Evolutionary conservation across 2,888 invertebrate species (phyloP).

Genomic region (Parapristionchus giblindavisi): DNA sequence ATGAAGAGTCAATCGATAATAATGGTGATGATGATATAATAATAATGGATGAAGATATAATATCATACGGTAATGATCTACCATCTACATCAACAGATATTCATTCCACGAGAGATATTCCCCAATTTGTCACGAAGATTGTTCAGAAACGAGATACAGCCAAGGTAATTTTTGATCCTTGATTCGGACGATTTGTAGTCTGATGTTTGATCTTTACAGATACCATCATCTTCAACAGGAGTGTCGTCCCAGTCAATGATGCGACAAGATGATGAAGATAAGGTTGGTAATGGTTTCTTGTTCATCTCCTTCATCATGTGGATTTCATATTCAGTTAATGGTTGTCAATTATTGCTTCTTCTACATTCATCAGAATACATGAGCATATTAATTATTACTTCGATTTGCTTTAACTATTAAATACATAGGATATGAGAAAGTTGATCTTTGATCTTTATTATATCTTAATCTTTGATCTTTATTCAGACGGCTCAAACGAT

Average conservation of each 20-base stretch:
- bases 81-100: constrained; percentile 24
- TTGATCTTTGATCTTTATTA: constrained; percentile 17
- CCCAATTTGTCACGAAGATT: background rate
- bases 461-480: background rate
- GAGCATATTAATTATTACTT: too few relatives aligned
- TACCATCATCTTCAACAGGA: background rate
- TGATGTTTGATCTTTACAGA: background rate
- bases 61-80: background rate
- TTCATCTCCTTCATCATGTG: too few relatives aligned
- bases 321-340: too few relatives aligned
- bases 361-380: too few relatives aligned
- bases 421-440: too few relatives aligned
- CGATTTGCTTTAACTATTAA: too few relatives aligned
- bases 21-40: constrained; percentile 11
- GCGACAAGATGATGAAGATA: background rate
- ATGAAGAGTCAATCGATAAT: background rate
- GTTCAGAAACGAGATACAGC: background rate
- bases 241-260: background rate
- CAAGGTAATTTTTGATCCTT: background rate
- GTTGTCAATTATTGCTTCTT: too few relatives aligned
- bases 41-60: constrained; percentile 16
- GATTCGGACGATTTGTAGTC: background rate
- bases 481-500: constrained; percentile 24
- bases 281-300: too few relatives aligned
- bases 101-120: background rate